These are phyloP conservation scores for Dysmachus trigonus DNA, from an alignment of 2,888 invertebrate species.

Conservation along the genomic window DNA sequence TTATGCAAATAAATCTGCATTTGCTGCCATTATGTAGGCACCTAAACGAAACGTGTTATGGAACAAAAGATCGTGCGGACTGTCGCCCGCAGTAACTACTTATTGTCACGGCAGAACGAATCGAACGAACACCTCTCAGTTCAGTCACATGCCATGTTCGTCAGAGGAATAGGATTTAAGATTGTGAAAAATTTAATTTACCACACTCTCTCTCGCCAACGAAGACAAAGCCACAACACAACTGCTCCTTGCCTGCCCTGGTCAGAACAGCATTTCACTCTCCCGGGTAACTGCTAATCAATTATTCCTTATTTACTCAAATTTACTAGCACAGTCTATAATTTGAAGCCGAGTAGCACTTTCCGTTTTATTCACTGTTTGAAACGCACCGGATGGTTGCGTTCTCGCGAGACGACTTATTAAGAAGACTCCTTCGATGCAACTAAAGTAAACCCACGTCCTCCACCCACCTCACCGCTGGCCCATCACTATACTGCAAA, in stretches of 20 bases:
- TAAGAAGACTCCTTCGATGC: not conserved
- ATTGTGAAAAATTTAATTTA: not conserved
- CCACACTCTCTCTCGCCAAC: not conserved
- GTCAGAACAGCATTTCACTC: not conserved
- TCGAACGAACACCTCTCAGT: not conserved
- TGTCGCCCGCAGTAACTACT: not conserved
- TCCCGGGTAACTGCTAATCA: not conserved
- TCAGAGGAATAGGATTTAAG: not conserved
- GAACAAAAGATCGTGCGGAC: not conserved
- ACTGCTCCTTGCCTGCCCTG: not conserved
- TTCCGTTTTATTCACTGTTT: not conserved
- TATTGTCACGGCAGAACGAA: not conserved
- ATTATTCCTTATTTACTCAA: not conserved
- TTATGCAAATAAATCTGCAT: not conserved
- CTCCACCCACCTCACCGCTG: not conserved
- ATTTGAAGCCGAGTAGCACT: not conserved
- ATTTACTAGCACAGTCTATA: not conserved
- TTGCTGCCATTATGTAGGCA: not conserved
- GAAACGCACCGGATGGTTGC: constrained; percentile 5
- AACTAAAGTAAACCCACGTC: not conserved
- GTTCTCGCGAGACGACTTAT: not conserved
- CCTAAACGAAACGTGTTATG: not conserved
- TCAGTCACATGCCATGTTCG: not conserved
- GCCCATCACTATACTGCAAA: not conserved
- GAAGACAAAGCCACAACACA: not conserved